Evolutionary conservation across 2,888 invertebrate species (phyloP), one percentile per base, ranked within the genome.

Genomic region (Dinocampus coccinellae): DNA sequence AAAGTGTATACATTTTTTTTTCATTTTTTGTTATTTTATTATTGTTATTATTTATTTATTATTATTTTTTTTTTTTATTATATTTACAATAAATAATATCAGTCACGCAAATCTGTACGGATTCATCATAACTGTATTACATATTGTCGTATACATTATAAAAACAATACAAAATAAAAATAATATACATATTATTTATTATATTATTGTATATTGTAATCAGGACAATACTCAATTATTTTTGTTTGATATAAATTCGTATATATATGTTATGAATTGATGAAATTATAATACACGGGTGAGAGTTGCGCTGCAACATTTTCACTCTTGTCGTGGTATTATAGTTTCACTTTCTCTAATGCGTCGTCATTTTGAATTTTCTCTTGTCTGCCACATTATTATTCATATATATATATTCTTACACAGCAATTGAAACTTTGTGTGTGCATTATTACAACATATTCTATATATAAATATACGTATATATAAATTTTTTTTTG

Each of bases 341-440:
- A 79, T 77, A 80, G 82, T 82, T 82, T 82, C 82, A 82, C 82
- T 82, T 82, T 82, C 81, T 78, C 80, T 77, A 65, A 74, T 47
- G 20, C 69, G 64, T 75, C 74, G 63, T 73, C 52, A 75, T 52
- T 39, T 63, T 69, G 52, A 7, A 22, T 53, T 53, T 52, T 68
- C 66, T 58, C 71, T 69, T 64, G 73, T 70, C 65, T 58, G 60
- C 47, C 39, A 36, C 6, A 47, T 7, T 16, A 16, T 29, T 29
- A n/a, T n/a, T n/a, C n/a, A 39, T 47, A 47, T 20, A 47, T 20
- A 47, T 47, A 16, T 47, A 47, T 47, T 47, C 6, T 1, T 47
- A 16, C 16, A 16, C 16, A 47, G 47, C 47, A 47, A 47, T 47
- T 47, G 16, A n/a, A 47, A 47, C 16, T 1, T n/a, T n/a, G n/a